phyloP scores from a whole-genome alignment of 64 coral and sea anemone species.

The Actinia equina region DNA sequence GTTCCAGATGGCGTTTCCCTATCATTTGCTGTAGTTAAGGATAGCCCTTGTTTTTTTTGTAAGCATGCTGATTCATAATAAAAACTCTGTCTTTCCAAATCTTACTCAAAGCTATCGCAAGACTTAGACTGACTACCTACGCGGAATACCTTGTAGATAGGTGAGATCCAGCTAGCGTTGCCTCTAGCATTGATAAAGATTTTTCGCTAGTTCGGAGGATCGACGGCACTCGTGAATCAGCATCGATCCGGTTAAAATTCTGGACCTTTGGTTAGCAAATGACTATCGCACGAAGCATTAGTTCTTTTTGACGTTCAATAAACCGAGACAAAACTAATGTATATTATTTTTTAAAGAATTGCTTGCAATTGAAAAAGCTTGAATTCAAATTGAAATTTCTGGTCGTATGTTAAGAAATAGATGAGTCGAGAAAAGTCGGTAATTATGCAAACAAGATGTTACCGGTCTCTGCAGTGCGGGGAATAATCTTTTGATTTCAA shows the following conservation, averaged over 20 bases:
- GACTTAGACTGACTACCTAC: not conserved
- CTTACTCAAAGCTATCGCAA: not conserved
- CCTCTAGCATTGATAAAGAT: not conserved
- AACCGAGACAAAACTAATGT: not conserved
- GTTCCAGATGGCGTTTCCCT: not conserved
- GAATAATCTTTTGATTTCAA: not conserved
- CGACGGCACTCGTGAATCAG: not conserved
- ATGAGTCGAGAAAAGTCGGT: not conserved
- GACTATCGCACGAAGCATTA: not conserved
- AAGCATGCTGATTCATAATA: not conserved
- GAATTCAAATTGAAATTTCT: not conserved
- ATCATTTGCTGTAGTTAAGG: not conserved
- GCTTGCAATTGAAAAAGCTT: not conserved
- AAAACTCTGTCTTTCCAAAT: not conserved
- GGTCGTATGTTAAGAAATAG: not conserved
- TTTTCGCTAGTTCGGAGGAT: not conserved
- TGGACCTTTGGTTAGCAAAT: not conserved
- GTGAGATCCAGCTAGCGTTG: not conserved
- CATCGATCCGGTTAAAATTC: not conserved
- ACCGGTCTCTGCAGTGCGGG: not conserved
- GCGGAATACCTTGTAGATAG: not conserved
- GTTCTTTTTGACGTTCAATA: not conserved
- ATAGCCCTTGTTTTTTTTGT: not conserved
- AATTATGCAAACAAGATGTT: not conserved
- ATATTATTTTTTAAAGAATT: not conserved